These are phyloP conservation scores for Diacarnus erythraeanus DNA, from an alignment of 37 sponge, comb jelly and placozoan genomes.

Conservation along the genomic window DNA sequence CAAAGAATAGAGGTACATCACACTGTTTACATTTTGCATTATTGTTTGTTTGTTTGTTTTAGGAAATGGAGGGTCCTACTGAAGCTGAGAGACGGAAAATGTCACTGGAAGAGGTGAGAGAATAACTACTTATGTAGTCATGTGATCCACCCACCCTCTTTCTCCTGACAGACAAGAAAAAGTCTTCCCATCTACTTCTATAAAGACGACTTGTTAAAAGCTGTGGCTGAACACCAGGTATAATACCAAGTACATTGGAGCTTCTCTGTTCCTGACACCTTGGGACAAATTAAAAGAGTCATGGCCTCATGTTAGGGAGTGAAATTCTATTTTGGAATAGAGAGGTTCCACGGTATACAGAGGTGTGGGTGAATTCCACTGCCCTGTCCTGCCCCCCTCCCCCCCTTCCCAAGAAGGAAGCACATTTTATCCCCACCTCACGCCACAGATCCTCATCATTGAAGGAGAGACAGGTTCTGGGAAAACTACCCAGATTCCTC, in stretches of 20 bases:
- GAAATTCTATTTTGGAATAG: too few relatives aligned
- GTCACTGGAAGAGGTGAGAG: slow-evolving; percentile 67
- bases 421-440: too few relatives aligned
- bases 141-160: background rate
- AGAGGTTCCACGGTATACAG: too few relatives aligned
- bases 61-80: slow-evolving; percentile 26
- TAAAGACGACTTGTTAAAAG: slow-evolving; percentile 83
- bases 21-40: background rate
- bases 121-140: background rate
- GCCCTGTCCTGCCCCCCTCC: too few relatives aligned
- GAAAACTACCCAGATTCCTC: slow-evolving; percentile 98
- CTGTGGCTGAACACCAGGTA: slow-evolving; percentile 90
- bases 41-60: background rate
- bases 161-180: slow-evolving; percentile 63
- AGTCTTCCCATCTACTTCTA: slow-evolving; percentile 92
- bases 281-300: too few relatives aligned
- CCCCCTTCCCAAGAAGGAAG: too few relatives aligned
- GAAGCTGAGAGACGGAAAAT: slow-evolving; percentile 75
- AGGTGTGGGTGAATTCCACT: too few relatives aligned
- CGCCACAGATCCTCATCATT: slow-evolving; percentile 85
- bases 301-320: too few relatives aligned
- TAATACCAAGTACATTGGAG: too few relatives aligned
- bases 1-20: background rate
- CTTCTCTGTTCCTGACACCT: too few relatives aligned
- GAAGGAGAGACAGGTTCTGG: slow-evolving; percentile 99